Evolutionary conservation across 2,888 invertebrate genomes (phyloP).

Genomic region (Augiades crinisus): DNA sequence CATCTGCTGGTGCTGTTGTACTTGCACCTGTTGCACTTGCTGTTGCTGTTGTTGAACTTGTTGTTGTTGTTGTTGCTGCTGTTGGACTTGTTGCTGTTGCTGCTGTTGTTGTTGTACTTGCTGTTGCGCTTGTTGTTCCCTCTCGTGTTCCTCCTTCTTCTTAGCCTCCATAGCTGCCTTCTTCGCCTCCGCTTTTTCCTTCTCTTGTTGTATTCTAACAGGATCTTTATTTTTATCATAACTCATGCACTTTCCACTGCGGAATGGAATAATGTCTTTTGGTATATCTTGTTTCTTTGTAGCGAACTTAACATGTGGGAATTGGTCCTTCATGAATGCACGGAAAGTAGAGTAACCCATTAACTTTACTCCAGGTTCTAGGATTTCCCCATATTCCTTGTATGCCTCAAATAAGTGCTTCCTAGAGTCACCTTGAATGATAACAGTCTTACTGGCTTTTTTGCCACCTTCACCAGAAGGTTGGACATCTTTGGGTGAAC

Average conservation of each 20-base stretch:
- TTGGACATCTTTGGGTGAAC: constrained; percentile 75
- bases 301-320: constrained; percentile 88
- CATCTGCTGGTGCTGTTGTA: constrained; percentile 71
- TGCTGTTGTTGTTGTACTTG: constrained; percentile 57
- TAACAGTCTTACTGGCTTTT: constrained; percentile 72
- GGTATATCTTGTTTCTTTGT: constrained; percentile 78
- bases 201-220: constrained; percentile 71
- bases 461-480: constrained; percentile 71
- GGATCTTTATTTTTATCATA: constrained; percentile 79
- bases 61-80: constrained; percentile 59
- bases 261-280: constrained; percentile 75
- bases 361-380: constrained; percentile 86
- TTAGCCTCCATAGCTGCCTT: constrained; percentile 76
- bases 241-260: constrained; percentile 78
- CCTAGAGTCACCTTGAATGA: constrained; percentile 79
- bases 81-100: constrained; percentile 53
- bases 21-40: constrained; percentile 66
- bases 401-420: constrained; percentile 89
- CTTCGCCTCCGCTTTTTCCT: constrained; percentile 74
- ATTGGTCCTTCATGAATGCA: constrained; percentile 91
- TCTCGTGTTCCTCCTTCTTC: constrained; percentile 73
- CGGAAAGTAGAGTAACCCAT: constrained; percentile 92
- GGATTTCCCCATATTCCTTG: constrained; percentile 86
- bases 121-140: constrained; percentile 63
- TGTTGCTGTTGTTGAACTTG: constrained; percentile 65